Conservation (phyloP, 2,888 invertebrate genomes). For the Agrenia bidenticulata region DNA sequence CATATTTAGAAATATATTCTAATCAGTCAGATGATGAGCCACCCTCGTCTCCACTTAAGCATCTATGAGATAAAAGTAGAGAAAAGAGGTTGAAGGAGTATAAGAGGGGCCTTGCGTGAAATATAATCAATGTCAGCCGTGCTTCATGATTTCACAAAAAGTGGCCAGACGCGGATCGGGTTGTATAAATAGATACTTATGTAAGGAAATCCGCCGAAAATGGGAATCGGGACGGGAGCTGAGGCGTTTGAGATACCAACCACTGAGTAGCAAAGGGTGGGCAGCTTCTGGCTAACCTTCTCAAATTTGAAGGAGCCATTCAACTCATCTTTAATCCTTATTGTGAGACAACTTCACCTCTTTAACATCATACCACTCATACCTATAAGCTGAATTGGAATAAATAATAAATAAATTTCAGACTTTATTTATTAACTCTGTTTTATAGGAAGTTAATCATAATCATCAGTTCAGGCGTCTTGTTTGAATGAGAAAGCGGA, state of each 20-base stretch:
- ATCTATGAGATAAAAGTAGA: not conserved
- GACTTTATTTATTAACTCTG: too few species aligned
- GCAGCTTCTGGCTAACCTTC: constrained; percentile 19
- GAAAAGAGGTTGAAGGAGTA: not conserved
- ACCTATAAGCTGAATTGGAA: too few species aligned
- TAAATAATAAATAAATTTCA: too few species aligned
- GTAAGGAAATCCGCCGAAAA: constrained; percentile 6
- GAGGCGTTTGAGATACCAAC: constrained; percentile 10
- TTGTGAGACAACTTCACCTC: too few species aligned
- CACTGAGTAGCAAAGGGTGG: constrained; percentile 21
- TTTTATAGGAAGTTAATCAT: too few species aligned
- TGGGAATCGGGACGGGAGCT: constrained; percentile 10
- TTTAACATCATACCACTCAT: too few species aligned
- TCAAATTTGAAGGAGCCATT: not conserved
- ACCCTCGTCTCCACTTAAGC: not conserved
- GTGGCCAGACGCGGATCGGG: not conserved
- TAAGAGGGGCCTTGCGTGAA: not conserved
- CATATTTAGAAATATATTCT: constrained; percentile 14
- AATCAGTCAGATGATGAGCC: not conserved
- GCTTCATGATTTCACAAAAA: not conserved
- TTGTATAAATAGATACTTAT: not conserved
- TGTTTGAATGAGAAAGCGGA: too few species aligned
- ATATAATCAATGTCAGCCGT: constrained; percentile 4
- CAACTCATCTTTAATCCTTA: not conserved
- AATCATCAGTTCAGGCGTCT: too few species aligned